These are phyloP conservation scores for Chiloscyllium punctatum DNA, from an alignment of 2,797 vertebrate genomes.

Conservation along the genomic window DNA sequence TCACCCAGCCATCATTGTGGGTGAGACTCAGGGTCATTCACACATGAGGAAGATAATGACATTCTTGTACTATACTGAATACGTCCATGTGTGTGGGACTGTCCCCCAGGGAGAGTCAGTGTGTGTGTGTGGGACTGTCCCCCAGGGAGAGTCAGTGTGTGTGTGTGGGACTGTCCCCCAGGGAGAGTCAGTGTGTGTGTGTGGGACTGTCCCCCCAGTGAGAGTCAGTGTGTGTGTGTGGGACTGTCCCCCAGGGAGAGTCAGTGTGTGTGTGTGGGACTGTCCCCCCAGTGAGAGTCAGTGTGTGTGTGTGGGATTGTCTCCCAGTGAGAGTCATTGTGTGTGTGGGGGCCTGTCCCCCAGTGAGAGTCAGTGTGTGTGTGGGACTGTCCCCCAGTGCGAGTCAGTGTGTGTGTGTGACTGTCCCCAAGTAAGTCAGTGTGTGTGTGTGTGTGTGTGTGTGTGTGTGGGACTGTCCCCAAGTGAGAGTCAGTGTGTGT, in stretches of 20 bases:
- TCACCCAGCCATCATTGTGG: neutral
- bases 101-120: neutral
- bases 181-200: constrained; percentile 8
- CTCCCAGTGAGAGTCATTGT: neutral
- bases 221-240: neutral
- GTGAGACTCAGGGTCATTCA: neutral
- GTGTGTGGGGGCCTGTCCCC: neutral
- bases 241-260: neutral
- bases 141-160: neutral
- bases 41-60: no score
- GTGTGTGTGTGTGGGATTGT: neutral
- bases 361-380: neutral
- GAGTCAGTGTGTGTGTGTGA: neutral
- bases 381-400: neutral
- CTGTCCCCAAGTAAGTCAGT: neutral
- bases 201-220: neutral
- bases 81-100: neutral
- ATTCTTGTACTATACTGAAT: neutral
- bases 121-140: neutral
- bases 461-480: neutral
- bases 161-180: neutral
- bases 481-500: neutral
- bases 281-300: neutral
- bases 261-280: neutral
- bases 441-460: neutral